These are phyloP conservation scores for Deroplatys truncata DNA, from an alignment of 2,888 invertebrate genomes.

Conservation along the genomic window DNA sequence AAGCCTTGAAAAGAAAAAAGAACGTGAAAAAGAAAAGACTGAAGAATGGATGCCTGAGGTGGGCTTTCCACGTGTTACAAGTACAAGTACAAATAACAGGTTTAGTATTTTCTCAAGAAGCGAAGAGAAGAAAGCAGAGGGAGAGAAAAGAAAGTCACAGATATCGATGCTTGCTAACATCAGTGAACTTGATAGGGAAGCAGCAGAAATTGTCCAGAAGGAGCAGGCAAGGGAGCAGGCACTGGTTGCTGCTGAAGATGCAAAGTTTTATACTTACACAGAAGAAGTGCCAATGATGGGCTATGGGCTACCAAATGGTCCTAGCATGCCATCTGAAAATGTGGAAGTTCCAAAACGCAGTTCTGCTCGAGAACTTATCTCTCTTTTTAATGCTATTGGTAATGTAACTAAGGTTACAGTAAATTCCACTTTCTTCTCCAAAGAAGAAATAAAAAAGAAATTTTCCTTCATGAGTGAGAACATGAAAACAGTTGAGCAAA, in stretches of 20 bases:
- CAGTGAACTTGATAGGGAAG: conserved; percentile 75
- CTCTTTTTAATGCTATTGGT: conserved; percentile 60
- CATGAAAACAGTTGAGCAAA: conserved; percentile 35
- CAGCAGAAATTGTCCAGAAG: conserved; percentile 66
- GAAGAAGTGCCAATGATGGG: conserved; percentile 1
- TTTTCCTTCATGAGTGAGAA: conserved; percentile 29
- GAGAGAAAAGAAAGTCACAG: conserved; percentile 54
- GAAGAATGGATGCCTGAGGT: conserved; percentile 49
- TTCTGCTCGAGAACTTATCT: conserved; percentile 53
- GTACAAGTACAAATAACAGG: conserved; percentile 11
- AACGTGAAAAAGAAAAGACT: conserved; percentile 32
- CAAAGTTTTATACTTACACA: conserved; percentile 37
- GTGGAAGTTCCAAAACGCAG: conserved; percentile 39
- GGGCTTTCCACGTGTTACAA: conserved; percentile 50
- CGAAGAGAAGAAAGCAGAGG: conserved; percentile 37
- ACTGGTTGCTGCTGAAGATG: conserved; percentile 36
- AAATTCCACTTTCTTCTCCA: conserved; percentile 49
- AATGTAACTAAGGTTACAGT: conserved; percentile 53
- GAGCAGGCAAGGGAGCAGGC: conserved; percentile 44
- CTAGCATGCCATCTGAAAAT: conserved; percentile 24
- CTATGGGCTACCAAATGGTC: background rate
- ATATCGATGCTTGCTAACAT: conserved; percentile 66
- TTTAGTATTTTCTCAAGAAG: conserved; percentile 28
- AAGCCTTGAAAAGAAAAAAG: conserved; percentile 30
- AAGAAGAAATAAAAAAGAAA: conserved; percentile 36